phyloP scores from a whole-genome alignment of 2,888 invertebrate species.

The Podotricha telesiphe region DNA sequence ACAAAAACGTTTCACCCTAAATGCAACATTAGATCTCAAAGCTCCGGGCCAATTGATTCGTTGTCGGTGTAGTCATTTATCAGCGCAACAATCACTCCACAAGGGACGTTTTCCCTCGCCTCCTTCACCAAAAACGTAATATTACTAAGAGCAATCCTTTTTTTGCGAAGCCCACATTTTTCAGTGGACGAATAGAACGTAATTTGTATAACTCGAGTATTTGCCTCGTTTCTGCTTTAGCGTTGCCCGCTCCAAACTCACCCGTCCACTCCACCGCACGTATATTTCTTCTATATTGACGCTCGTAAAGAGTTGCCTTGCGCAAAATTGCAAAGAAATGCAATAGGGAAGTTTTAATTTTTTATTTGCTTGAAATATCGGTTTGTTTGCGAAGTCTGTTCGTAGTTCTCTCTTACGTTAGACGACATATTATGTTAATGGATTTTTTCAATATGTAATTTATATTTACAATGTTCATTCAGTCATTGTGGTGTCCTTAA shows the following conservation, averaged over 20 bases:
- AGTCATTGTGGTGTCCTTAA: too few species aligned
- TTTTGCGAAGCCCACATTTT: conserved; percentile 67
- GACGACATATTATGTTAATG: not conserved
- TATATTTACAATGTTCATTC: too few species aligned
- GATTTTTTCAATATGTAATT: too few species aligned
- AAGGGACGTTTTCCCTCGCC: conserved; percentile 52
- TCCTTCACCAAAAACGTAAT: conserved; percentile 59
- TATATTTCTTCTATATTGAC: conserved; percentile 45
- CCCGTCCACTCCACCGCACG: conserved; percentile 46
- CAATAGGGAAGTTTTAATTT: conserved; percentile 42
- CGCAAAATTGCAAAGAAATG: conserved; percentile 43
- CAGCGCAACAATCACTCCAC: conserved; percentile 59
- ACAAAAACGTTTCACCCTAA: conserved; percentile 34
- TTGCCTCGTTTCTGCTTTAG: conserved; percentile 46
- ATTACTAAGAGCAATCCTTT: conserved; percentile 62
- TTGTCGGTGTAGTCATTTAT: conserved; percentile 56
- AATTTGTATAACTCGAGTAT: conserved; percentile 64
- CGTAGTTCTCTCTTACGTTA: not conserved
- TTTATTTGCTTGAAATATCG: conserved; percentile 32
- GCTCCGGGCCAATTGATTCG: conserved; percentile 41
- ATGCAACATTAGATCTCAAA: conserved; percentile 27
- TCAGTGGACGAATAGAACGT: conserved; percentile 65
- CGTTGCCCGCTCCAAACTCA: conserved; percentile 39
- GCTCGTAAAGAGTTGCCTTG: conserved; percentile 39
- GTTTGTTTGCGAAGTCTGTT: conserved; percentile 16